Base-by-base conservation (phyloP, 2,113 vertebrate species). In the Centrocercus urophasianus region DNA sequence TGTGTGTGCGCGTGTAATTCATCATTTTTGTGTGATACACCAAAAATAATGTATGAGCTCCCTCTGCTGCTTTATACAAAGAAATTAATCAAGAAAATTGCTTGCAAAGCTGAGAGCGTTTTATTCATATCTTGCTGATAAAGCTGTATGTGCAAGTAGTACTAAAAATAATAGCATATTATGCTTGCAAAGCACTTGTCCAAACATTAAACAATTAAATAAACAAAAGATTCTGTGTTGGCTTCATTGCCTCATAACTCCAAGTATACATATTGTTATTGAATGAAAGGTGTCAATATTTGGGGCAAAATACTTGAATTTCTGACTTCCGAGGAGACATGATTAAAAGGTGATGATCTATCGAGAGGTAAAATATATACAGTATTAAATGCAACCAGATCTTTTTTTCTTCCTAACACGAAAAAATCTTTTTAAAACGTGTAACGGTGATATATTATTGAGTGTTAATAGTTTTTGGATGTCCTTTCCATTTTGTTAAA, bases 11-110 rank as follows among this genome's bases (percentile, higher is more conserved):
- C 11, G 1, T 8, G 66, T 76, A 90, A 93, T 91, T 95, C 93
- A 79, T 93, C 73, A 32, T 91, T 95, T 95, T 97, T 93, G 92
- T 93, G 61, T 93, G 86, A 90, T 91, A 90, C 93, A 96, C 85
- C 88, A 96, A 97, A 97, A 77, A 92, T 96, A 97, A 98, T 94
- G 95, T 96, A 96, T 97, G 97, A 96, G 97, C 97, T 95, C 98
- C 97, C 96, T 97, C 97, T 98, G 77, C 97, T 87, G 97, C 96
- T 96, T 95, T 95, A 75, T 90, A 40, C 28, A 64, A 86, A 96
- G 91, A 96, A 96, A 75, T 91, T 83, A 82, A 95, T 97, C 95
- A 95, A 91, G 83, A 95, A 97, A 94, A 96, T 95, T 93, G 76
- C 88, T 95, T 81, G 86, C 76, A 45, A 93, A 95, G 82, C 89